Base-by-base conservation (phyloP, 2,888 invertebrate genomes). In the Diadegma fenestrale region DNA sequence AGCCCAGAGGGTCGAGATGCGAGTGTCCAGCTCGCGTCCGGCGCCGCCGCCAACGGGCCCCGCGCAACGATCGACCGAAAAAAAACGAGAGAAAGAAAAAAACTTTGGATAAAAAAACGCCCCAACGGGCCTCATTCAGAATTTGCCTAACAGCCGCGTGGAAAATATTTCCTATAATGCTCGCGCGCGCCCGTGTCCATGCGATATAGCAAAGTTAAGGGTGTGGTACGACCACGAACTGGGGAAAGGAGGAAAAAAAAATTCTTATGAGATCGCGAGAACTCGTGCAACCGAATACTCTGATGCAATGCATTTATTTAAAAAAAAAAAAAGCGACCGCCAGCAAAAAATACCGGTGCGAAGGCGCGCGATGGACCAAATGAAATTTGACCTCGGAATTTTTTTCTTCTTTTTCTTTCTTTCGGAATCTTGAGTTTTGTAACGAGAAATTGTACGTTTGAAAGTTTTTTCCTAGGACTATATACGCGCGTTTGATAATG, bases 141-240 rank as follows among this genome's bases (percentile, higher is more conserved):
- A 93, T 93, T 93, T 93, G 92, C 92, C 90, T 92, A 91, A 92
- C 92, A 90, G 91, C 90, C 89, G 87, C 88, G 73, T 88, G 81
- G 87, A 81, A 86, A 86, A 86, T 69, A 76, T 81, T 48, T n/a
- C 61, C 72, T 73, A 45, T 37, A 12, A 64, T 66, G 19, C 48
- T 61, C 45, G 33, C 33, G n/a, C 12, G 19, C 41, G 58, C 45
- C 22, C 33, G n/a, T 12, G n/a, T n/a, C n/a, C n/a, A n/a, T n/a
- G n/a, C n/a, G n/a, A n/a, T n/a, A n/a, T 41, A 17, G 51, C 3
- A 26, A 68, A 51, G 73, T 61, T 73, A 64, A 76, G 51, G 66
- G 45, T 48, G 22, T 43, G 51, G 66, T 63, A 37, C 17, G 61
- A 64, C 63, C 61, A 26, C 72, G 58, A 77, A 76, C 30, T 58